phyloP scores from a whole-genome alignment of 2,888 invertebrate genomes.

The Crossocerus cetratus region DNA sequence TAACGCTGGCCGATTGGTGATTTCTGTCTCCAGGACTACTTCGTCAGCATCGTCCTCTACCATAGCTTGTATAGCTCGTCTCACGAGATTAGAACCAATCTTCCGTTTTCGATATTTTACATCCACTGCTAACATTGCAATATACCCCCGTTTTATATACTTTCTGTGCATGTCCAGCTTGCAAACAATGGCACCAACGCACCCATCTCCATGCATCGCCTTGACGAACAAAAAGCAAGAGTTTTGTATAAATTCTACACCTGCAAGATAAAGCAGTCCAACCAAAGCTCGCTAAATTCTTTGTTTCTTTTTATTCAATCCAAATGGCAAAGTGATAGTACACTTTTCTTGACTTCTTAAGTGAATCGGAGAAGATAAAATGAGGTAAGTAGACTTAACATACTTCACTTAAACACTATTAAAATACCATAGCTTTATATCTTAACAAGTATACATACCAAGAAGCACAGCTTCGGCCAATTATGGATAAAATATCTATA shows the following conservation, averaged over 20 bases:
- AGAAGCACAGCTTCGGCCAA: conserved; percentile 99
- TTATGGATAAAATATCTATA: conserved; percentile 99
- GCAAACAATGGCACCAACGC: conserved; percentile 99
- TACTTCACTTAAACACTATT: neutral
- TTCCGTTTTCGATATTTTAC: conserved; percentile 94
- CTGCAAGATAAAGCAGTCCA: conserved; percentile 36
- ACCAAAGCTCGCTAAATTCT: conserved; percentile 39
- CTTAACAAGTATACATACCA: conserved; percentile 80
- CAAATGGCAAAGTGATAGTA: neutral
- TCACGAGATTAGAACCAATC: conserved; percentile 92
- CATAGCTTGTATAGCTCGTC: conserved; percentile 93
- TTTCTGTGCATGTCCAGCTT: conserved; percentile 96
- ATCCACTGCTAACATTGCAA: conserved; percentile 99
- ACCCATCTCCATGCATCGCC: conserved; percentile 91
- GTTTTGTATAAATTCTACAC: conserved; percentile 47
- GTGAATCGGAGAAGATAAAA: neutral
- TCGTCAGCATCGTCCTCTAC: conserved; percentile 97
- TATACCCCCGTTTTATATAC: conserved; percentile 96
- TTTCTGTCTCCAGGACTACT: conserved; percentile 99
- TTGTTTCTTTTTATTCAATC: neutral
- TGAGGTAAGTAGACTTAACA: too few species aligned
- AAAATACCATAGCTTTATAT: neutral
- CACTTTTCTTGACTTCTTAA: neutral
- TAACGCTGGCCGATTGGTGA: conserved; percentile 97
- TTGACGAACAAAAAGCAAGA: conserved; percentile 69